Base-by-base conservation (phyloP, 2,888 invertebrate genomes). In the Ornithoptera alexandrae region DNA sequence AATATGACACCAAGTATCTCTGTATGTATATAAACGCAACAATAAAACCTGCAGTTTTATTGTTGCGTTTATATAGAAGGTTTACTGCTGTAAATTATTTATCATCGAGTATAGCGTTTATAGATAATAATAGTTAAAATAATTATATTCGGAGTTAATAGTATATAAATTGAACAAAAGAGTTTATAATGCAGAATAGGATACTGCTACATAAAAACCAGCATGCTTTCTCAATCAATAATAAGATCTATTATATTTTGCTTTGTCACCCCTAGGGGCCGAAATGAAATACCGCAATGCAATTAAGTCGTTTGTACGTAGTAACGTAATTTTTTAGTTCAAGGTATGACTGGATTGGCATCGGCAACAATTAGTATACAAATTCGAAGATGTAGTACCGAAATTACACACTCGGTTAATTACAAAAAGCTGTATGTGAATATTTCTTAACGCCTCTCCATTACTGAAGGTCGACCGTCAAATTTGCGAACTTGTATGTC, bases 231-330 rank as follows among this genome's bases (percentile, higher is more conserved):
- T 57, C 20, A 20, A 20, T 20, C 20, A 57, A 57, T 57, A 57
- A 57, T 57, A 5, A 50, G 50, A 50, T 50, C 15, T 22, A 56
- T 30, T 17, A 10, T 22, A 20, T 20, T 20, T 17, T 6, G 20
- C 39, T 20, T 17, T 1, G 20, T 15, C 39, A 50, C 50, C 50
- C 50, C 18, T 50, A 50, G 50, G 18, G n/a, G 36, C 36, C 57
- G n/a, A 20, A 64, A 64, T 39, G 57, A 20, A 56, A 56, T 64
- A 64, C 30, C 36, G 30, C 20, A 64, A 22, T 57, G 57, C 20
- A 57, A 57, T 57, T 57, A 46, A 42, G 2, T 36, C 18, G 30
- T 42, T 18, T n/a, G 18, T 58, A 20, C 22, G 57, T 22, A n/a
- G 20, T 57, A 57, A 57, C 6, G 20, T 20, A 20, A 57, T 6